Evolutionary conservation across 2,797 vertebrate genomes (phyloP), one percentile per base, ranked within the genome.

Genomic region (Crypturellus tataupa): DNA sequence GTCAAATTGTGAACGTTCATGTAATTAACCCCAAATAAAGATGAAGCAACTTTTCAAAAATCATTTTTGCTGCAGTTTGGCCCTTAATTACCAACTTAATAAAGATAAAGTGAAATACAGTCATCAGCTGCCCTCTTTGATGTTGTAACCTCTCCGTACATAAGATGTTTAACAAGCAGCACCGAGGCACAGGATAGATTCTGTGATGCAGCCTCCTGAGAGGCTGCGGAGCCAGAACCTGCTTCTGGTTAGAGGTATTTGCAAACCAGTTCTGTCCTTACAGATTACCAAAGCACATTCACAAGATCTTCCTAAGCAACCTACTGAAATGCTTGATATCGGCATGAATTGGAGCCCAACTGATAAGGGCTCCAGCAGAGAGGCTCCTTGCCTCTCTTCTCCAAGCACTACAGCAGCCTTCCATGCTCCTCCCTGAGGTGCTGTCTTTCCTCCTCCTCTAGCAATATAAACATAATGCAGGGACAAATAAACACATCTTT

Each of bases 21-120:
- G 33, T 73, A 86, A 90, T 95, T 96, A 95, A 95, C 87, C 85
- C 73, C 63, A 80, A 88, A 88, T 84, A 95, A 73, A 94, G 83
- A 87, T 25, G 33, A 88, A 94, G 60, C 33, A 79, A 95, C 95
- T 96, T 76, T 84, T 95, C 92, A 93, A 91, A 94, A 96, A 97
- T 89, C 2, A 0, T 84, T 91, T 96, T 86, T 55, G 56, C 87
- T 73, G 82, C 81, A 89, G 60, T 80, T 88, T 62, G 59, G 67
- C 81, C 93, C 91, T 95, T 87, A 91, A 96, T 96, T 95, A 95
- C 78, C 70, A 75, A 49, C 23, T 79, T 71, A 71, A 71, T 56
- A 42, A 53, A 63, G 87, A 76, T 70, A 59, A 89, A 93, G 39
- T 79, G 59, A 91, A 93, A 91, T 25, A 27, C 44, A 91, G 49